Evolutionary conservation across 1,140 invertebrate genomes (phyloP), one percentile per base, ranked within the genome.

Genomic region (Drosophila albomicans): DNA sequence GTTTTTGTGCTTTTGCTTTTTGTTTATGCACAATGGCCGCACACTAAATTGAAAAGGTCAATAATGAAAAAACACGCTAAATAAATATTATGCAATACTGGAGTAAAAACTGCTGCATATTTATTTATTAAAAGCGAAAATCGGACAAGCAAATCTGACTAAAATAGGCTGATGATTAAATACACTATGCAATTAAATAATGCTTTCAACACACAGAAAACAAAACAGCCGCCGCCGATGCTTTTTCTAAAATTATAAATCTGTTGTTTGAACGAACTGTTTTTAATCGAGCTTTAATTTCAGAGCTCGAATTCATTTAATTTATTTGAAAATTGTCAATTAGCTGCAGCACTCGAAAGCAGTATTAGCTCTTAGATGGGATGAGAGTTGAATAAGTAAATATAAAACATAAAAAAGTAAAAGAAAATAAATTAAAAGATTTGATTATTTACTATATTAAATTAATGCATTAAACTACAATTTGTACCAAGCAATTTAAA

Each of bases 1-100:
- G 66, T 59, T 67, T 66, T 67, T 71, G 61, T 46, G 7, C 16
- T 43, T 25, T 25, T 13, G 32, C 38, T 46, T 58, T 75, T 65
- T 66, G 62, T 67, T 67, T 46, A 72, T 68, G 52, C 68, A 71
- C 54, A 65, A 78, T 28, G 25, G 57, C 57, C 30, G 41, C 41
- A 59, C 41, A 46, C 57, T 45, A 25, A 25, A 56, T 59, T 71
- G 56, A 76, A 79, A 79, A 79, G 62, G 52, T 71, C 57, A 79
- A 78, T 63, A 69, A 11, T 28, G 8, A 28, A 71, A 59, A 48
- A 68, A 63, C 54, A 62, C 59, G 49, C 43, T 71, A 69, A 69
- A 79, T 71, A 76, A 71, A 79, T 75, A 57, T 63, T 62, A 76
- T 79, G 13, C 59, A 71, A 52, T 8, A 41, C 35, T 8, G 35